Percentiles rank a stretch among this genome's conserved stretches.
phyloP scores from a whole-genome alignment of 2,888 invertebrate genomes.

The Metellina segmentata region DNA sequence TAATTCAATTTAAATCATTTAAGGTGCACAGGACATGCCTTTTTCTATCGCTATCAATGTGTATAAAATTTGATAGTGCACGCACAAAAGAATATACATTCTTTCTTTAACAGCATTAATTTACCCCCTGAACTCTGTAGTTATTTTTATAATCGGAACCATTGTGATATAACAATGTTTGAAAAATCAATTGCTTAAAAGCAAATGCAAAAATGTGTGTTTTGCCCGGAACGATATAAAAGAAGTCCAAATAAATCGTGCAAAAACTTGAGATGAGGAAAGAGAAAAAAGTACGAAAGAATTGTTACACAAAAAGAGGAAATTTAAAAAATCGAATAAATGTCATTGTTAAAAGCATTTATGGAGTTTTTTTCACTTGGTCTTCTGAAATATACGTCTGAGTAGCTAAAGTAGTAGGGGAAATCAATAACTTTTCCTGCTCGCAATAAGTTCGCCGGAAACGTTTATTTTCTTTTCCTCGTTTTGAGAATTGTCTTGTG shows the following conservation, averaged over 20 bases:
- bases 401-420: constrained; percentile 11
- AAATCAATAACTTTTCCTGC: constrained; percentile 39
- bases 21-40: no score
- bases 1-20: no score
- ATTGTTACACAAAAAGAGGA: not conserved
- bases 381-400: constrained; percentile 7
- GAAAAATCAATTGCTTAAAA: not conserved
- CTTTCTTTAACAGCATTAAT: not conserved
- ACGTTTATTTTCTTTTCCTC: constrained; percentile 11
- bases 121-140: not conserved
- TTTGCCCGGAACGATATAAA: not conserved
- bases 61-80: not conserved
- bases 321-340: constrained; percentile 44
- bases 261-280: not conserved
- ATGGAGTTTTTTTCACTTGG: constrained; percentile 15
- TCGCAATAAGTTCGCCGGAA: constrained; percentile 5
- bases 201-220: not conserved
- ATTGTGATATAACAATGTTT: not conserved
- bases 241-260: not conserved
- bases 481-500: constrained; percentile 5
- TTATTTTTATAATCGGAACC: not conserved
- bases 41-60: not conserved
- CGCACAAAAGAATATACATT: not conserved
- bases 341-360: constrained; percentile 49
- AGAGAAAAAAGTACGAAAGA: not conserved